Evolutionary conservation across 2,888 invertebrate genomes (phyloP).

Genomic region (Erynnis tages): DNA sequence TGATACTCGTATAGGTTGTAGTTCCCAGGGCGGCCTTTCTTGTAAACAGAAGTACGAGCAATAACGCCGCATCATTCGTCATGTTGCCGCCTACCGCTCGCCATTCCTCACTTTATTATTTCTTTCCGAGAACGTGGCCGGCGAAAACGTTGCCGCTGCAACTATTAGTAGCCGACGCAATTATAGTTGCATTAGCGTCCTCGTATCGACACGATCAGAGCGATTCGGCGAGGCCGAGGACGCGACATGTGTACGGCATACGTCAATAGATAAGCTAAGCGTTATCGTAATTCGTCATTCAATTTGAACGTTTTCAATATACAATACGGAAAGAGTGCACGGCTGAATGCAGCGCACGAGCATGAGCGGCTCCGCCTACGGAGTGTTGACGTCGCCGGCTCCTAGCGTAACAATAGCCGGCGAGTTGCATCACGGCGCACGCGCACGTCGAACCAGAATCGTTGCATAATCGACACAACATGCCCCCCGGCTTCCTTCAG

Average conservation of each 20-base stretch:
- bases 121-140: constrained; percentile 52
- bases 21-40: constrained; percentile 25
- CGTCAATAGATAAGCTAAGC: constrained; percentile 19
- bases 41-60: constrained; percentile 32
- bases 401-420: constrained; percentile 40
- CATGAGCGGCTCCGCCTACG: constrained; percentile 35
- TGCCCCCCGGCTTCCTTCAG: constrained; percentile 25
- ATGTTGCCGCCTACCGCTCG: constrained; percentile 38
- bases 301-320: constrained; percentile 12
- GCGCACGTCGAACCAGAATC: constrained; percentile 33
- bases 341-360: constrained; percentile 26
- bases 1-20: not conserved
- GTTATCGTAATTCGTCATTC: constrained; percentile 18
- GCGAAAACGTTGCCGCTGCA: constrained; percentile 44
- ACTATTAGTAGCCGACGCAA: constrained; percentile 43
- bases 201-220: constrained; percentile 26
- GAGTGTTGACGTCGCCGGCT: constrained; percentile 41
- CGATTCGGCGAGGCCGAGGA: constrained; percentile 11
- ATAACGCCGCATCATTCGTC: constrained; percentile 44
- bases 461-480: constrained; percentile 34
- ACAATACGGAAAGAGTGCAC: constrained; percentile 23
- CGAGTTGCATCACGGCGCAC: constrained; percentile 42
- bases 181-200: constrained; percentile 41
- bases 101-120: constrained; percentile 50
- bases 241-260: constrained; percentile 6